These are phyloP conservation scores for Cuculus canorus DNA, from an alignment of 2,797 vertebrate genomes.

Conservation along the genomic window DNA sequence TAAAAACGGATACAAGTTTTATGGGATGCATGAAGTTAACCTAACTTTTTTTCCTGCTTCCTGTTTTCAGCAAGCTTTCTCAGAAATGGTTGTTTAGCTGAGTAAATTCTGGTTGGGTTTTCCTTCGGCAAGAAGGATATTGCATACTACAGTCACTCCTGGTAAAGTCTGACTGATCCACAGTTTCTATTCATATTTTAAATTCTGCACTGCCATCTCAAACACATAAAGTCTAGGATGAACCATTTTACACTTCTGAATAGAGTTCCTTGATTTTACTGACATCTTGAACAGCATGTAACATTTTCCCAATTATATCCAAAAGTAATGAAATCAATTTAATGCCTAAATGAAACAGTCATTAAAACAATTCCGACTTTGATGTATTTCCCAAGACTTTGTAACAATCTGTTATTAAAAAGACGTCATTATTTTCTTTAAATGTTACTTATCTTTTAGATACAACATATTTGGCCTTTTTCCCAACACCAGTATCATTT, in stretches of 20 bases:
- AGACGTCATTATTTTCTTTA: constrained; percentile 12
- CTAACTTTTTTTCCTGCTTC: neutral
- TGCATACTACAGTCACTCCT: neutral
- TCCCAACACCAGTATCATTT: neutral
- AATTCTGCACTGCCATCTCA: neutral
- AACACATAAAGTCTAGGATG: neutral
- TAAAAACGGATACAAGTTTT: neutral
- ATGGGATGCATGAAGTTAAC: neutral
- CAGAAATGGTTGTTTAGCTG: neutral
- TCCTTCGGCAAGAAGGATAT: neutral
- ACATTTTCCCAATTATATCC: neutral
- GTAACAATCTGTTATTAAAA: neutral
- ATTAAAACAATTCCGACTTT: neutral
- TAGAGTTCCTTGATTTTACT: neutral
- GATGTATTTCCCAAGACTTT: neutral
- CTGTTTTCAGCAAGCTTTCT: neutral
- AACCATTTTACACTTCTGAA: neutral
- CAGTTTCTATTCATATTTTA: neutral
- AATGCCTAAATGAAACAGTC: neutral
- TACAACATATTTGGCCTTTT: neutral
- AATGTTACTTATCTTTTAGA: constrained; percentile 17
- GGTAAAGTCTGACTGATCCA: neutral
- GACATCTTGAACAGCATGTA: neutral
- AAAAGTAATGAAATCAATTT: neutral
- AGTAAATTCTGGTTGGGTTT: neutral